Base-by-base conservation (phyloP, 1,140 invertebrate species). In the Limonius californicus region DNA sequence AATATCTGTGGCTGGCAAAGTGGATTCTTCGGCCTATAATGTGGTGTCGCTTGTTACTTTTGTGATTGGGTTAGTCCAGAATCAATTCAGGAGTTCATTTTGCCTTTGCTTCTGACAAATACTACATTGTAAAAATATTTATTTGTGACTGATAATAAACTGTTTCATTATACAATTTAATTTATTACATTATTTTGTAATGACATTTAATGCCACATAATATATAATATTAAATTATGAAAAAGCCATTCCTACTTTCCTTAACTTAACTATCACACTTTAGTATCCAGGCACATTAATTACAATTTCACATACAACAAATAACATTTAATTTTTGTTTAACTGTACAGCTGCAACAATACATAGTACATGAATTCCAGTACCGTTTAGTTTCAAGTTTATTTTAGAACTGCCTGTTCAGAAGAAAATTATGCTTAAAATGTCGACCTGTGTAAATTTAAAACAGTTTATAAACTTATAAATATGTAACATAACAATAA, bases 61-160 rank as follows among this genome's bases (percentile, higher is more conserved):
- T 11, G 3, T 43, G 8, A n/a, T 3, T 16, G 30, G n/a, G n/a
- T n/a, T n/a, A n/a, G n/a, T n/a, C n/a, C n/a, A n/a, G n/a, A n/a
- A n/a, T n/a, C n/a, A n/a, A n/a, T n/a, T 55, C 9, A 7, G n/a
- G 14, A 19, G 14, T 55, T 55, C 27, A 55, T 27, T 55, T 55
- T 55, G 20, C 18, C 20, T 19, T 6, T 27, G 53, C n/a, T 55
- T 54, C 15, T 12, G 20, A 20, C 50, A 54, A 19, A 54, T 54
- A 55, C 11, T 55, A 16, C n/a, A 53, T 57, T 65, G 63, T 65
- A 65, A 61, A 63, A 39, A 66, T 60, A 70, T 71, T 73, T 72
- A 70, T 70, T 71, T 73, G 70, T 70, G 70, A 73, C 70, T 73
- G 71, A 67, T 53, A 70, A 70, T 67, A 70, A 73, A 69, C 57